These are phyloP conservation scores for Gadus macrocephalus DNA, from an alignment of 2,113 vertebrate genomes.

Conservation along the genomic window DNA sequence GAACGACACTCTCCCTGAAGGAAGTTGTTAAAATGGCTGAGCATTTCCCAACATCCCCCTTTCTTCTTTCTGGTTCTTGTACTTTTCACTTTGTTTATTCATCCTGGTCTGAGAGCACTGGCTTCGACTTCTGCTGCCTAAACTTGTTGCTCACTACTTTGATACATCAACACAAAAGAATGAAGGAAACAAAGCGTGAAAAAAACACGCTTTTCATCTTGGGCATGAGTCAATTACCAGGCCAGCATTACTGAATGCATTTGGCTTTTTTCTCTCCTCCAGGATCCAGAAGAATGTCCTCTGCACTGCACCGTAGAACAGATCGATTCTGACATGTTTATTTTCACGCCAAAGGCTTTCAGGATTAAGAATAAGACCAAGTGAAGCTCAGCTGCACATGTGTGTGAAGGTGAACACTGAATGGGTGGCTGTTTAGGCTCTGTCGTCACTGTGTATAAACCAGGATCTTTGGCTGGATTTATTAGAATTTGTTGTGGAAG, in stretches of 20 bases:
- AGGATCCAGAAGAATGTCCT: conserved; percentile 51
- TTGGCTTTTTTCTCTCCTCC: conserved; percentile 22
- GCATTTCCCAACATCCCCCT: conserved; percentile 52
- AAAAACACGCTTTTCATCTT: conserved; percentile 64
- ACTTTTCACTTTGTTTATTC: conserved; percentile 70
- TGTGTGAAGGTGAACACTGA: conserved; percentile 46
- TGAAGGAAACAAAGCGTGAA: conserved; percentile 51
- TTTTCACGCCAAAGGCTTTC: conserved; percentile 60
- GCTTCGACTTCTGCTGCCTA: conserved; percentile 53
- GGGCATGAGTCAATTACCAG: conserved; percentile 66
- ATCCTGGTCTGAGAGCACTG: conserved; percentile 54
- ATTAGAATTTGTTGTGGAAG: too few relatives aligned
- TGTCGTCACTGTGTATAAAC: conserved; percentile 10
- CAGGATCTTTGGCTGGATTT: background rate
- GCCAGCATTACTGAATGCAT: conserved; percentile 46
- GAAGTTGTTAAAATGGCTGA: conserved; percentile 52
- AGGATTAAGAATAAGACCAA: conserved; percentile 43
- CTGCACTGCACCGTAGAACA: conserved; percentile 45
- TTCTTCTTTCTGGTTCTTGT: conserved; percentile 48
- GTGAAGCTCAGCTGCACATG: conserved; percentile 42
- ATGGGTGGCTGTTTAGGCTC: conserved; percentile 38
- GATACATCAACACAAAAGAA: conserved; percentile 65
- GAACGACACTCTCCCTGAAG: conserved; percentile 46
- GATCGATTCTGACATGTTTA: conserved; percentile 75
- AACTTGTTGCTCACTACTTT: conserved; percentile 60